Evolutionary conservation across 2,113 vertebrate genomes (phyloP).

Genomic region (Xiphorhynchus elegans): DNA sequence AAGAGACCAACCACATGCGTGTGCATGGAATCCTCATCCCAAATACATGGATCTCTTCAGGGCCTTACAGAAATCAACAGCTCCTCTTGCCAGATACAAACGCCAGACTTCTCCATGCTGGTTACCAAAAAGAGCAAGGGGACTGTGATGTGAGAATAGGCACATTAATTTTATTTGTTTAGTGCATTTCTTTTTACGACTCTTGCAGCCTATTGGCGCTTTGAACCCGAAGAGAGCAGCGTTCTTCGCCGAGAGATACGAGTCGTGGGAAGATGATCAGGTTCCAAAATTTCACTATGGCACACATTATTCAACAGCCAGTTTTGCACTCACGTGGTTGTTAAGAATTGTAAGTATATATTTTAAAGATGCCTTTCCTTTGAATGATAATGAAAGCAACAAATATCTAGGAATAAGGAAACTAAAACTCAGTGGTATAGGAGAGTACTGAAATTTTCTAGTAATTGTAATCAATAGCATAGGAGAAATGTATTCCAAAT

Average conservation of each 20-base stretch:
- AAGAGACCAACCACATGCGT: not conserved
- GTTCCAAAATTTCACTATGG: constrained; percentile 98
- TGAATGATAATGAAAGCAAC: not conserved
- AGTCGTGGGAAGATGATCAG: constrained; percentile 97
- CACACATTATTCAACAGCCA: constrained; percentile 97
- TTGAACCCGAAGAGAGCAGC: constrained; percentile 97
- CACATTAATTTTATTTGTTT: not conserved
- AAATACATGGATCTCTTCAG: not conserved
- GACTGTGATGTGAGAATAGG: not conserved
- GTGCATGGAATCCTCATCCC: not conserved
- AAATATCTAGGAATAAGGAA: not conserved
- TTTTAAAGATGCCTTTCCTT: not conserved
- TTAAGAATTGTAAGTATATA: constrained; percentile 89
- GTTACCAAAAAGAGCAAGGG: not conserved
- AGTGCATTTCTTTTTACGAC: not conserved
- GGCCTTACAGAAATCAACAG: not conserved
- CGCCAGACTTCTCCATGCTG: not conserved
- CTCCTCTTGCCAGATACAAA: not conserved
- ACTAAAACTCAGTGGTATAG: not conserved
- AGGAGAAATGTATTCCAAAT: not conserved
- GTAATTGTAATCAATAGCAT: not conserved
- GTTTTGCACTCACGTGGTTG: constrained; percentile 94
- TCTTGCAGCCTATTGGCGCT: constrained; percentile 88
- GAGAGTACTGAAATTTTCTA: not conserved
- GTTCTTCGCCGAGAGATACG: constrained; percentile 91